Evolutionary conservation across 2,113 vertebrate species (phyloP).

Genomic region (Odontesthes bonariensis): DNA sequence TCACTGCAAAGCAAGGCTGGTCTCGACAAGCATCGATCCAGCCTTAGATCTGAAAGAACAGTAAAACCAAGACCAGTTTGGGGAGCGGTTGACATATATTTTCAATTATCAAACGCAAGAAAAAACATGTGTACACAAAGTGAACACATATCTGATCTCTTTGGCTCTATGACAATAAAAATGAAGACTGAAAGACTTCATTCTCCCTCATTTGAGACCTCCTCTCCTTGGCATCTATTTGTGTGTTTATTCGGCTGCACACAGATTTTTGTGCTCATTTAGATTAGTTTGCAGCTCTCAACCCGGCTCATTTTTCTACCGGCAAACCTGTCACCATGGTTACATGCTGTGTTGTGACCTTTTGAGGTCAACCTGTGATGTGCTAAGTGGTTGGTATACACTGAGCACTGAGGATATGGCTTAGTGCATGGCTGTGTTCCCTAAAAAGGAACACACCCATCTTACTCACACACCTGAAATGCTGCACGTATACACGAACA

Average conservation of each 20-base stretch:
- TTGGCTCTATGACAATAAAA: neutral
- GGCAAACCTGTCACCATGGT: constrained; percentile 65
- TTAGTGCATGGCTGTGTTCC: constrained; percentile 50
- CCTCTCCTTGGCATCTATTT: constrained; percentile 1
- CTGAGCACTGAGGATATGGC: constrained; percentile 50
- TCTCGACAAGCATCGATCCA: neutral
- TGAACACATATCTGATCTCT: neutral
- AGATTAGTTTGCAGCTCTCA: constrained; percentile 28
- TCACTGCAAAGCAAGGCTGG: constrained; percentile 1
- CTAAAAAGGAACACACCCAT: constrained; percentile 34
- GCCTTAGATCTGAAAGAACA: neutral
- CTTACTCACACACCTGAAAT: neutral
- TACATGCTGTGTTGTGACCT: constrained; percentile 63
- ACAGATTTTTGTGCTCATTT: constrained; percentile 27
- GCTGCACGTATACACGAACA: constrained; percentile 3
- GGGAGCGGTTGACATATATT: constrained; percentile 7
- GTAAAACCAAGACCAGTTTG: neutral
- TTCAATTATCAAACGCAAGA: constrained; percentile 10
- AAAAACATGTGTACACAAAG: constrained; percentile 1
- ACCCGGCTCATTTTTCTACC: constrained; percentile 51
- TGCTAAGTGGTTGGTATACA: constrained; percentile 59
- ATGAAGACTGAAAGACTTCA: neutral
- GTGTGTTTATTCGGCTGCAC: constrained; percentile 7
- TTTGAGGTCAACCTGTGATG: constrained; percentile 64
- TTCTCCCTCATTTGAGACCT: neutral